Evolutionary conservation across 2,888 invertebrate genomes (phyloP), one percentile per base, ranked within the genome.

Genomic region (Sphaerophoria taeniata): DNA sequence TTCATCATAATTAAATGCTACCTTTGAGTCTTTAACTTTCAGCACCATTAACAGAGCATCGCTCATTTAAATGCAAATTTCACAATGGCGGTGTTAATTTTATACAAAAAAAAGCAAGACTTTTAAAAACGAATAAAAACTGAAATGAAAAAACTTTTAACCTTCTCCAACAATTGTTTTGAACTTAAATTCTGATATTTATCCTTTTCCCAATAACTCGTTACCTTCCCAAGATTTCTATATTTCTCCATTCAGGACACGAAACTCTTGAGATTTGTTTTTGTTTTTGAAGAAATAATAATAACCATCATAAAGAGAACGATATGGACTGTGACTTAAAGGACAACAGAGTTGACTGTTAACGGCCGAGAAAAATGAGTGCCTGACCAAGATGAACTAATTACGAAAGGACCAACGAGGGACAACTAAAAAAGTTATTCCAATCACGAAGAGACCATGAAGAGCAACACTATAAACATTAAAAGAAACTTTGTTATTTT

Each of bases 31-130:
- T n/a, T 1, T 31, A 49, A 67, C 53, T 24, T 7, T 71, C 14
- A 55, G 34, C 24, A 36, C 31, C 16, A 14, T 58, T 9, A 63
- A 51, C 14, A 31, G 45, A 45, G 24, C 47, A 76, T 24, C 24
- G 31, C 45, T 55, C 51, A 82, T 77, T 77, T 69, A 82, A 82
- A 77, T 77, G 77, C 49, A 82, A 82, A 82, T 77, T 69, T 69
- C 12, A 55, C n/a, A 69, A 73, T 47, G 82, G 45, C 43, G 45
- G 14, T 45, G 77, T 77, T 72, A 49, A 77, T 63, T 77, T 82
- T 61, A 43, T 45, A 73, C 51, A 65, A 77, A 43, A 77, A 77
- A 61, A 16, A 47, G 31, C 4, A 47, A 53, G 39, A 39, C 36
- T 49, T 16, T 0, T 43, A 43, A 24, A 11, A 9, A 5, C 9